A percentile compares a stretch with the other conserved stretches of the same genome.
Conservation (phyloP, 2,797 vertebrate genomes). For the Xiphophorus birchmanni region DNA sequence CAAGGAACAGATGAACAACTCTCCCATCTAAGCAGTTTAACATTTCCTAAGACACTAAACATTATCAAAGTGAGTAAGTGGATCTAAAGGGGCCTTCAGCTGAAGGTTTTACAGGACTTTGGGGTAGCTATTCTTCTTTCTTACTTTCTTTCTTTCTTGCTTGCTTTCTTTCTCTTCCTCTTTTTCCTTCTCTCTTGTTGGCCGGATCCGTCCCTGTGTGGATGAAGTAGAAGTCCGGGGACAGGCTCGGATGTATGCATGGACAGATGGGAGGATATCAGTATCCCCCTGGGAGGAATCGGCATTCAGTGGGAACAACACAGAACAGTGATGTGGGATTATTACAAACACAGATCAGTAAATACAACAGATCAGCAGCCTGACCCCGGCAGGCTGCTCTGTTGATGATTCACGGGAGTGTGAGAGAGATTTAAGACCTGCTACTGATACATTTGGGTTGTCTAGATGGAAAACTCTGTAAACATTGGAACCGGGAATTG, state of each 20-base stretch:
- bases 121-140: not conserved
- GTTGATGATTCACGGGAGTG: not conserved
- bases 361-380: slow-evolving; percentile 18
- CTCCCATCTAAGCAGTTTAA: not conserved
- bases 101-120: not conserved
- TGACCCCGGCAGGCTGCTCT: slow-evolving; percentile 12
- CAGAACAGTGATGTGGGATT: slow-evolving; percentile 38
- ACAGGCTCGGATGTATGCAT: not conserved
- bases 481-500: not conserved
- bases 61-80: not conserved
- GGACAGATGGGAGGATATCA: slow-evolving; percentile 42
- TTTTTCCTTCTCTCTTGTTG: not conserved
- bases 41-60: not conserved
- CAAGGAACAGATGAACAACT: not conserved
- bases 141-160: not conserved
- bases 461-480: not conserved
- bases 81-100: not conserved
- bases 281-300: slow-evolving; percentile 25
- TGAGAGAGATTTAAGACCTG: not conserved
- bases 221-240: not conserved
- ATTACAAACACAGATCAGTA: slow-evolving; percentile 42
- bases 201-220: not conserved
- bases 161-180: not conserved
- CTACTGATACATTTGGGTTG: not conserved
- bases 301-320: slow-evolving; percentile 17